Base-by-base conservation (phyloP, 2,888 invertebrate genomes). In the Gymnoscelis rufifasciata region DNA sequence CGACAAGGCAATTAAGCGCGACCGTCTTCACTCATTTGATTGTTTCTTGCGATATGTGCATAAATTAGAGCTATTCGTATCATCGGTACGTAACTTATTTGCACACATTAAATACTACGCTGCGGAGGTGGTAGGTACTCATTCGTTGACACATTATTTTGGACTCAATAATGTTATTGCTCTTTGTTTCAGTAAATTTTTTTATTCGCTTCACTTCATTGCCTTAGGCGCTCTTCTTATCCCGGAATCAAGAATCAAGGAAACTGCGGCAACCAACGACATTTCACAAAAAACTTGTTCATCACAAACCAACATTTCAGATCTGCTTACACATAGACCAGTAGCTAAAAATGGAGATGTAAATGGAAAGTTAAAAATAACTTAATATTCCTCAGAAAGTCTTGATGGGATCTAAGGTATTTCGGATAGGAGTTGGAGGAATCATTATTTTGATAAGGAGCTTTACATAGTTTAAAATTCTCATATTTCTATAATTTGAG, bases 111-210 rank as follows among this genome's bases (percentile, higher is more conserved):
- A n/a, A n/a, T n/a, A n/a, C n/a, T n/a, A n/a, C n/a, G n/a, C n/a
- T n/a, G n/a, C n/a, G n/a, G n/a, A n/a, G n/a, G n/a, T n/a, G n/a
- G n/a, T n/a, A n/a, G n/a, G n/a, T n/a, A n/a, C n/a, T n/a, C n/a
- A n/a, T n/a, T n/a, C n/a, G n/a, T n/a, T n/a, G n/a, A n/a, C n/a
- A n/a, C n/a, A n/a, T n/a, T n/a, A n/a, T n/a, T n/a, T n/a, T n/a
- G n/a, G n/a, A n/a, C n/a, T n/a, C n/a, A n/a, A n/a, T n/a, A n/a
- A n/a, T n/a, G n/a, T n/a, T 23, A 3, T 33, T 33, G 10, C 2
- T 45, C 8, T 24, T 1, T 45, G 5, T 86, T 87, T 62, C 81
- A 91, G 91, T 68, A 90, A 87, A 82, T 87, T 90, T 56, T 91
- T 83, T 71, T 89, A 88, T 61, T 89, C 88, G 0, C 69, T 89